phyloP scores from a whole-genome alignment of 2,113 vertebrate species.

The Syrmaticus mikado region DNA sequence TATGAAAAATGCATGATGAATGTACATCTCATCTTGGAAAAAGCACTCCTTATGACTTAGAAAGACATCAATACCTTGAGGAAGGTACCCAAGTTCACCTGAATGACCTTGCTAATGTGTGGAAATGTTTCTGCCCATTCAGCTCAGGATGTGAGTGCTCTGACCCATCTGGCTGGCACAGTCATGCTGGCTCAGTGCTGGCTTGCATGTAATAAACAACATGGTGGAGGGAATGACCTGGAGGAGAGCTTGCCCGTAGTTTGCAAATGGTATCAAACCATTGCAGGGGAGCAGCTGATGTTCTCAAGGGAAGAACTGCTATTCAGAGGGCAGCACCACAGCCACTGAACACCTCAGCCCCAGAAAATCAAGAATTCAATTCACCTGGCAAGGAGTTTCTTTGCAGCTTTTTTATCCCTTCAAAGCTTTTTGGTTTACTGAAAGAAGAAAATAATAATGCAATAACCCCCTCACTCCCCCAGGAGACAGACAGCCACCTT shows the following conservation, averaged over 20 bases:
- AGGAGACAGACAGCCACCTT: not conserved
- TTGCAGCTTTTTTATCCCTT: not conserved
- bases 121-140: not conserved
- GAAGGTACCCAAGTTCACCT: not conserved
- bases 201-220: not conserved
- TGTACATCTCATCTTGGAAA: not conserved
- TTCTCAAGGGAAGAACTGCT: not conserved
- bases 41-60: not conserved
- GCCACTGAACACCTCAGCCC: not conserved
- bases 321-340: not conserved
- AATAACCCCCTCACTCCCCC: not conserved
- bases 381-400: not conserved
- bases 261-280: not conserved
- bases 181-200: too few species aligned
- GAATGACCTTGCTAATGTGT: not conserved
- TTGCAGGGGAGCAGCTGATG: accelerated
- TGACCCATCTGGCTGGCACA: accelerated
- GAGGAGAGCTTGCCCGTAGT: not conserved
- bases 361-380: not conserved
- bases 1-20: not conserved
- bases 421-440: not conserved
- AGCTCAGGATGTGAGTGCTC: not conserved
- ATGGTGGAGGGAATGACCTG: not conserved
- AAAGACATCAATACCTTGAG: not conserved
- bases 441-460: not conserved